Conservation (phyloP, 2,888 invertebrate species). For the Agonopterix heracliana region DNA sequence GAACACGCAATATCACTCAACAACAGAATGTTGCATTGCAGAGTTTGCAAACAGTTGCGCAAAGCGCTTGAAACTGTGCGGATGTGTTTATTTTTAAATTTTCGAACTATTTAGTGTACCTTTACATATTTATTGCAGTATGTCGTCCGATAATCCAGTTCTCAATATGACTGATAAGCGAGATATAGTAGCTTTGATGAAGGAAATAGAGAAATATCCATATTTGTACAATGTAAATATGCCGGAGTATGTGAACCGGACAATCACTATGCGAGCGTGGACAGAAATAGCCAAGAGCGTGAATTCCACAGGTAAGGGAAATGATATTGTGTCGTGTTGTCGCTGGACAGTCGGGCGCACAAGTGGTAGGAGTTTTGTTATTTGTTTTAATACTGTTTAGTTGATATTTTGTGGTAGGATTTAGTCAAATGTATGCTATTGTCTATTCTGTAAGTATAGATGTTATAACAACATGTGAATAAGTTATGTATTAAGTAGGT, state of each 20-base stretch:
- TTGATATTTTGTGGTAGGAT: no score
- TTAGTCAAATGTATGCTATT: no score
- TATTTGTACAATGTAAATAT: conserved; percentile 27
- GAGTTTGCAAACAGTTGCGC: conserved; percentile 20
- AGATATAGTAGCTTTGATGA: conserved; percentile 29
- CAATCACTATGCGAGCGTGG: conserved; percentile 19
- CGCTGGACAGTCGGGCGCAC: no score
- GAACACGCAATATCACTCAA: no score
- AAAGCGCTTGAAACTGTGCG: conserved; percentile 3
- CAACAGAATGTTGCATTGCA: not conserved
- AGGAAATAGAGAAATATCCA: conserved; percentile 26
- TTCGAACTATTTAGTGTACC: conserved; percentile 3
- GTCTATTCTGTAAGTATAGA: no score
- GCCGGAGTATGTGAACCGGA: conserved; percentile 23
- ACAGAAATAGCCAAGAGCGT: not conserved
- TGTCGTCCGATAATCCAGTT: not conserved
- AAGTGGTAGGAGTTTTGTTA: no score
- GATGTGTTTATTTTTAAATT: conserved; percentile 14
- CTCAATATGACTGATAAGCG: not conserved
- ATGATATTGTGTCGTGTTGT: no score
- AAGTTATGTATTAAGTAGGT: no score
- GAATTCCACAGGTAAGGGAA: not conserved
- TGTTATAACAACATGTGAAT: no score
- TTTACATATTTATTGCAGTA: not conserved
- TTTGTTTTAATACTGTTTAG: no score